These are phyloP conservation scores for Callyntrura guangdongensis DNA, from an alignment of 2,888 invertebrate species.

Conservation along the genomic window DNA sequence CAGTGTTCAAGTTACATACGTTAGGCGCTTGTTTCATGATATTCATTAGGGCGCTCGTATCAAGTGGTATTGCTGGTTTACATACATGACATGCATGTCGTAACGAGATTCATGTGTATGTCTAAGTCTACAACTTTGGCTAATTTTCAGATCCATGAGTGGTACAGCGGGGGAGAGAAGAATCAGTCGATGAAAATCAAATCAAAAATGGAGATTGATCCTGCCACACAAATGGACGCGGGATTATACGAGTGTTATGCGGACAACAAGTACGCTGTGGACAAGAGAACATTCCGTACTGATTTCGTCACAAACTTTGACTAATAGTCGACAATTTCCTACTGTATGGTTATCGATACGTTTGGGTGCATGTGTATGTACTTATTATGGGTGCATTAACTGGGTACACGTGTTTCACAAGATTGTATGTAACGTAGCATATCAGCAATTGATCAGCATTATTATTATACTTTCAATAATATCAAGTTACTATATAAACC, in stretches of 20 bases:
- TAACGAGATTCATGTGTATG: too few species aligned
- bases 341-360: background rate
- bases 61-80: constrained; percentile 94
- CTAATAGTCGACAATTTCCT: constrained; percentile 83
- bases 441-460: too few species aligned
- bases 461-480: constrained; percentile 21
- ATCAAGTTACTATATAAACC: background rate
- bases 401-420: constrained; percentile 1
- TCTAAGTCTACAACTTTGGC: too few species aligned
- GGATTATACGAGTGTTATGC: constrained; percentile 96
- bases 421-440: background rate
- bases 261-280: constrained; percentile 97
- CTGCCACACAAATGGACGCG: constrained; percentile 98
- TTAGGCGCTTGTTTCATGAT: constrained; percentile 21
- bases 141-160: constrained; percentile 92
- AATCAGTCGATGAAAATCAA: constrained; percentile 88
- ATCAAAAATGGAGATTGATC: constrained; percentile 97
- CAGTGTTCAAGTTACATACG: background rate
- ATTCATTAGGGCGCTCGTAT: constrained; percentile 97
- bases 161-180: constrained; percentile 93
- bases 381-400: background rate
- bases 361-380: background rate
- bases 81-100: constrained; percentile 87
- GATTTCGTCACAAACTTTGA: constrained; percentile 97
- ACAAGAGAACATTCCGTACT: constrained; percentile 96